Percentiles rank a stretch among this genome's conserved stretches.
Conservation (phyloP, 2,888 invertebrate genomes). For the Scaptomyza cyrtandrae region DNA sequence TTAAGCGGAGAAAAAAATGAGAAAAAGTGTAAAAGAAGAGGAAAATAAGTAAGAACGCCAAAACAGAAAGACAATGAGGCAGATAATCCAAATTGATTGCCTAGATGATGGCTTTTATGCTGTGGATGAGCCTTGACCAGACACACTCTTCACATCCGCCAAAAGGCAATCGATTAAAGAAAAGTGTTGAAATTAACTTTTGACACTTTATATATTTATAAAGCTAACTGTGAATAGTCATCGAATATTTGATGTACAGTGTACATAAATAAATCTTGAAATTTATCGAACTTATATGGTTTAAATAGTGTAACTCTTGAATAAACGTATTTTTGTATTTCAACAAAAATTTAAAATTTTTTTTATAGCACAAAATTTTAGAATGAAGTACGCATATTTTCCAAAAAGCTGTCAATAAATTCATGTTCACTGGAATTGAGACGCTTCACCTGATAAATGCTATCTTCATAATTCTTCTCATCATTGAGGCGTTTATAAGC, state of each 20-base stretch:
- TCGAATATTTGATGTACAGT: not conserved
- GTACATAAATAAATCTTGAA: no score
- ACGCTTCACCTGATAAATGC: constrained; percentile 31
- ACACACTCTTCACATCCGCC: constrained; percentile 28
- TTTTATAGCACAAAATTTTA: not conserved
- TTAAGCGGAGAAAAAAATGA: no score
- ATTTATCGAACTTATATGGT: no score
- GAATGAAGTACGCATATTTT: constrained; percentile 32
- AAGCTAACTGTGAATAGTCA: not conserved
- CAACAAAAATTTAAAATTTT: no score
- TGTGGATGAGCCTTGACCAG: constrained; percentile 41
- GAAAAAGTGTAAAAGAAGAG: constrained; percentile 19
- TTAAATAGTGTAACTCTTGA: no score
- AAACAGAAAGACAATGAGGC: constrained; percentile 9
- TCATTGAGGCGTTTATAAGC: constrained; percentile 48
- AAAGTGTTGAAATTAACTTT: constrained; percentile 32
- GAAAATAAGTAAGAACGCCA: constrained; percentile 2
- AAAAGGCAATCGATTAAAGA: constrained; percentile 35
- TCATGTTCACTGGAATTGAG: constrained; percentile 13
- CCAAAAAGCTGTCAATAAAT: constrained; percentile 55
- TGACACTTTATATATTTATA: not conserved
- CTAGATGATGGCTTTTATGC: constrained; percentile 34
- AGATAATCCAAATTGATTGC: constrained; percentile 51
- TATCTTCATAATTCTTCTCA: constrained; percentile 45
- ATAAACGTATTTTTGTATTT: no score